These are phyloP conservation scores for Gandaritis pyraliata DNA, from an alignment of 2,888 invertebrate genomes.

Conservation along the genomic window DNA sequence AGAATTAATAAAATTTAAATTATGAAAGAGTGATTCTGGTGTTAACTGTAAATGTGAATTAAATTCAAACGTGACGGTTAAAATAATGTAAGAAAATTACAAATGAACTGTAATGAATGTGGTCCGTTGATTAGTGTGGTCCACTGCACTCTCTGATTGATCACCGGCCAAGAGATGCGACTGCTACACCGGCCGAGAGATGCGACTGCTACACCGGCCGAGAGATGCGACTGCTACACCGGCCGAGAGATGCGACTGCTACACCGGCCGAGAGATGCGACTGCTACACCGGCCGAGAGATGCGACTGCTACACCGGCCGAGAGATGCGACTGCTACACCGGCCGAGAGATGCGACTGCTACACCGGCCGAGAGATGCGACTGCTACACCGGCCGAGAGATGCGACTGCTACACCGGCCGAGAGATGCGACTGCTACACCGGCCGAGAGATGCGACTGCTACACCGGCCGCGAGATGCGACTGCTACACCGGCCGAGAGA, in stretches of 20 bases:
- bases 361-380: neutral
- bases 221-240: neutral
- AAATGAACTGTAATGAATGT: slow-evolving; percentile 12
- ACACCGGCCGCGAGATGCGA: no score
- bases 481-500: neutral
- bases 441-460: no score
- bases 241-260: no score
- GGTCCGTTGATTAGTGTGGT: neutral
- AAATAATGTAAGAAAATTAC: slow-evolving; percentile 7
- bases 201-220: neutral
- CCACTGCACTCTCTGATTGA: slow-evolving; percentile 14
- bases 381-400: neutral
- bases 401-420: neutral
- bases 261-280: neutral
- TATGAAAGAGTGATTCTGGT: no score
- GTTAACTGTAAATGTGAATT: no score
- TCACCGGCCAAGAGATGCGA: neutral
- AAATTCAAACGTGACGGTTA: slow-evolving; percentile 9
- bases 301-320: neutral
- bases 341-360: no score
- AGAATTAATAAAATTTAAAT: no score
- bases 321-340: neutral
- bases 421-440: neutral
- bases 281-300: neutral
- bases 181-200: no score